phyloP scores from a whole-genome alignment of 2,797 vertebrate species.

The Pygocentrus nattereri region DNA sequence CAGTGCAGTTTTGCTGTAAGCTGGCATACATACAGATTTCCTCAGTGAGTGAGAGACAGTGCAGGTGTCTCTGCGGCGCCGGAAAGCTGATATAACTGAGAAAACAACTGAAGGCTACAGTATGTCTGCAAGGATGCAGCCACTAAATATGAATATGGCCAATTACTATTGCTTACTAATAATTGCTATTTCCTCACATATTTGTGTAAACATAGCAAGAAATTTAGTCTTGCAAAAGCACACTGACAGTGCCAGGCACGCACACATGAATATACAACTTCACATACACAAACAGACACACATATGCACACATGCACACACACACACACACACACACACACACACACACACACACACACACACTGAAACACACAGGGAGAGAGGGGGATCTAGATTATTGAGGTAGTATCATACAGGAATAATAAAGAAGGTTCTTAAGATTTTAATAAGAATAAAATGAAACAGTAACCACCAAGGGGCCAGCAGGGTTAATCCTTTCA shows the following conservation, averaged over 20 bases:
- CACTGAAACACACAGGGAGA: conserved; percentile 59
- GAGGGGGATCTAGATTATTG: conserved; percentile 80
- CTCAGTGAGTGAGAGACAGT: conserved; percentile 38
- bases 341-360: conserved; percentile 70
- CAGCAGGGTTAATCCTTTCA: conserved; percentile 97
- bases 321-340: conserved; percentile 40
- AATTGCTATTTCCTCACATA: neutral
- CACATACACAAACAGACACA: conserved; percentile 60
- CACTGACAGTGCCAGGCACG: neutral
- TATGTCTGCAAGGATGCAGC: neutral
- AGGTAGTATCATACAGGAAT: conserved; percentile 89
- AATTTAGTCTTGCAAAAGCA: conserved; percentile 1
- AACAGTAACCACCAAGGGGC: conserved; percentile 93
- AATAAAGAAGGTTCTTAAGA: conserved; percentile 99
- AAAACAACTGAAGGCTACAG: conserved; percentile 11
- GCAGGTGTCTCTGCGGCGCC: conserved; percentile 16
- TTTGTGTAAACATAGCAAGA: conserved; percentile 18
- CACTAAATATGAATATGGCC: conserved; percentile 10
- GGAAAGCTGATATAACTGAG: conserved; percentile 26
- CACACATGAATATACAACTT: conserved; percentile 13
- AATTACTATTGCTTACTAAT: conserved; percentile 24
- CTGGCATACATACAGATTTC: conserved; percentile 44
- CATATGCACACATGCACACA: conserved; percentile 23
- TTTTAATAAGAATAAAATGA: conserved; percentile 99
- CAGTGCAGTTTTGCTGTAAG: conserved; percentile 73